These are phyloP conservation scores for Cyrtorhinus lividipennis DNA, from an alignment of 1,140 invertebrate species.

Conservation along the genomic window DNA sequence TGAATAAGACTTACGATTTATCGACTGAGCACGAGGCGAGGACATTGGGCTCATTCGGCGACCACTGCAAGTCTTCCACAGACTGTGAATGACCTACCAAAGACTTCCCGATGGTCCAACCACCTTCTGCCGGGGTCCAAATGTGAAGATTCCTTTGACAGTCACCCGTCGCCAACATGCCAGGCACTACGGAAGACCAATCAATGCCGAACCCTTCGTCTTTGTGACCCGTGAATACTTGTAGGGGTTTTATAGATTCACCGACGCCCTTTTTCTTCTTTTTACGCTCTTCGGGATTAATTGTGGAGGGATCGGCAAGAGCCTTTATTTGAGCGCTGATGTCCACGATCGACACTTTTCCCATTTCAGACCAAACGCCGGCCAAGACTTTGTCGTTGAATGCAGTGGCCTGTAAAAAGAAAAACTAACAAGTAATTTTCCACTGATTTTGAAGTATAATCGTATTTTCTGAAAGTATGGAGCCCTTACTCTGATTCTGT, in stretches of 20 bases:
- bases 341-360: constrained; percentile 83
- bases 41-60: constrained; percentile 85
- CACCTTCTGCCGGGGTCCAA: constrained; percentile 63
- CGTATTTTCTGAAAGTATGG: too few relatives aligned
- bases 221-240: constrained; percentile 77
- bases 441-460: too few relatives aligned
- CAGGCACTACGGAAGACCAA: constrained; percentile 69
- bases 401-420: constrained; percentile 35
- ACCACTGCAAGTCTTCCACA: constrained; percentile 98
- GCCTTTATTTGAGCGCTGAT: constrained; percentile 61
- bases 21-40: constrained; percentile 93
- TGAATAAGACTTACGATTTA: constrained; percentile 40
- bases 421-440: background rate
- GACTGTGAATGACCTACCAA: constrained; percentile 77
- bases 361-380: constrained; percentile 86
- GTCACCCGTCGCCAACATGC: constrained; percentile 74
- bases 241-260: constrained; percentile 50
- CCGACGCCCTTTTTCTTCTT: constrained; percentile 24
- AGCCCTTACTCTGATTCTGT: constrained; percentile 72
- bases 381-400: constrained; percentile 40
- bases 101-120: constrained; percentile 78
- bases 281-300: constrained; percentile 30
- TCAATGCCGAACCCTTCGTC: constrained; percentile 78
- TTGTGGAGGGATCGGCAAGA: constrained; percentile 45
- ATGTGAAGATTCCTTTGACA: constrained; percentile 83